A percentile compares a stretch with the other conserved stretches of the same genome.
These are phyloP conservation scores for Epinotia nisella DNA, from an alignment of 2,888 invertebrate genomes.

Conservation along the genomic window DNA sequence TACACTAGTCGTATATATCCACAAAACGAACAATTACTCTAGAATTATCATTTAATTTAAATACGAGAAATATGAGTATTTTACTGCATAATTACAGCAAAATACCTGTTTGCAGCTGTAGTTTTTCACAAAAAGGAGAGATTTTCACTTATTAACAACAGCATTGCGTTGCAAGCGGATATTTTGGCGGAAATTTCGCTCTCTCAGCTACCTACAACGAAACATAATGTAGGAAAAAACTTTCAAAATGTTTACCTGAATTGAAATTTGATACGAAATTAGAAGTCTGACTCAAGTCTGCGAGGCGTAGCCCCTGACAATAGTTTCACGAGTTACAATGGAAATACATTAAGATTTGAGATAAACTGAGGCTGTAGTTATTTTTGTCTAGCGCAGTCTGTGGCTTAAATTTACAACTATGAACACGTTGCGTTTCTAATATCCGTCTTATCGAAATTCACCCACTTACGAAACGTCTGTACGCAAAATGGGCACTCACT, in stretches of 20 bases:
- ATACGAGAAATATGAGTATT: neutral
- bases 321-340: constrained; percentile 9
- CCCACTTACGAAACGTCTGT: neutral
- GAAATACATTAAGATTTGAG: neutral
- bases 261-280: constrained; percentile 19
- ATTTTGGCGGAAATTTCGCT: constrained; percentile 32
- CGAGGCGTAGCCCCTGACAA: neutral
- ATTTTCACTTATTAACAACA: constrained; percentile 1
- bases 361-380: neutral
- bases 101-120: neutral
- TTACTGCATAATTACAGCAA: neutral
- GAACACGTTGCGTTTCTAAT: neutral
- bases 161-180: constrained; percentile 19
- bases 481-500: neutral
- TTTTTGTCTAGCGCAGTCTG: neutral
- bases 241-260: constrained; percentile 23
- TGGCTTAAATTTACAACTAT: neutral
- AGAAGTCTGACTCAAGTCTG: constrained; percentile 12
- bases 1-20: too few relatives aligned
- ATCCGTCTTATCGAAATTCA: neutral
- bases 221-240: constrained; percentile 17
- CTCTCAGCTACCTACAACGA: constrained; percentile 21
- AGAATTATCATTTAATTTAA: too few relatives aligned
- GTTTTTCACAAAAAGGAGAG: constrained; percentile 3
- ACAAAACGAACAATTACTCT: too few relatives aligned